Evolutionary conservation across 1,140 invertebrate genomes (phyloP).

Genomic region (Neelides sp.): DNA sequence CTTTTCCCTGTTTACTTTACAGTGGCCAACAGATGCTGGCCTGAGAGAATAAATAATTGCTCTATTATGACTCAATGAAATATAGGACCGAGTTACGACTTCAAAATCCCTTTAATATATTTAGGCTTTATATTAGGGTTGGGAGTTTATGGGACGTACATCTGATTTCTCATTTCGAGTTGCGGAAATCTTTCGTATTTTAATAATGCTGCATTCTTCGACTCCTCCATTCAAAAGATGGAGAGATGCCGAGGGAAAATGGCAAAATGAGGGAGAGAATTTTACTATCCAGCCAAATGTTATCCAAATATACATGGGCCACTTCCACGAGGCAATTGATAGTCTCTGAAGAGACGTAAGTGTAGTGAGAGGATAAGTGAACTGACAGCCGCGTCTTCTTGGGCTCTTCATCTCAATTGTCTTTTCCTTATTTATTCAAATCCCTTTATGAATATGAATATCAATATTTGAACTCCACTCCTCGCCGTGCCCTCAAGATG

Average conservation of each 20-base stretch:
- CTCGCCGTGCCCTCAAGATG: too few relatives aligned
- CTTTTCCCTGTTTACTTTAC: too few relatives aligned
- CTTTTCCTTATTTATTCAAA: conserved; percentile 23
- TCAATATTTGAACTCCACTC: conserved; percentile 10
- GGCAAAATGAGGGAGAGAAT: conserved; percentile 21
- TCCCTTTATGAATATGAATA: conserved; percentile 27
- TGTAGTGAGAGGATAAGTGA: too few relatives aligned
- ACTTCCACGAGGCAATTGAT: too few relatives aligned
- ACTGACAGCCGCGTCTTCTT: too few relatives aligned
- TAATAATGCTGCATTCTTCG: background rate
- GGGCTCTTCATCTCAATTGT: conserved; percentile 24
- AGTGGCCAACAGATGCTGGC: conserved; percentile 17
- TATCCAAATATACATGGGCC: too few relatives aligned
- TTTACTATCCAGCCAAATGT: conserved; percentile 27
- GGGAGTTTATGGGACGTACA: conserved; percentile 13
- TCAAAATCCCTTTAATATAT: conserved; percentile 1
- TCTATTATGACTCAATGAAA: conserved; percentile 20
- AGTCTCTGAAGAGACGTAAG: too few relatives aligned
- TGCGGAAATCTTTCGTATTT: background rate
- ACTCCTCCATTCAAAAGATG: background rate
- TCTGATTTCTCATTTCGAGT: conserved; percentile 1
- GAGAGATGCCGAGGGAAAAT: background rate
- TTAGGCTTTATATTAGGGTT: conserved; percentile 5
- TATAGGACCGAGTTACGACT: conserved; percentile 14
- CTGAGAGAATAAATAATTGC: conserved; percentile 17